Evolutionary conservation across 2,888 invertebrate species (phyloP), one percentile per base, ranked within the genome.

Genomic region (Orthonychiurus folsomi): DNA sequence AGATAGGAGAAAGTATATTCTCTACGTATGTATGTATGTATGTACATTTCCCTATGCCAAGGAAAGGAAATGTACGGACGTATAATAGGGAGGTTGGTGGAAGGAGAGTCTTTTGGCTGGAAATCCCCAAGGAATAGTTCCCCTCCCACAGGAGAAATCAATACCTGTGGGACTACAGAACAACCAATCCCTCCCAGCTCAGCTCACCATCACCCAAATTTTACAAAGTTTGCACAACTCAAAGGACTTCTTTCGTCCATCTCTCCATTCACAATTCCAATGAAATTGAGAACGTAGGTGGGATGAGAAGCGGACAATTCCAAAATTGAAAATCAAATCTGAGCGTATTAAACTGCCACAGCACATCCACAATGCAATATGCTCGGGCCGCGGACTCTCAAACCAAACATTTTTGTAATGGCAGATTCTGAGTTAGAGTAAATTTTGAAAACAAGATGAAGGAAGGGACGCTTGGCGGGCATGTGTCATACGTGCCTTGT

Each of bases 141-240:
- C 69, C 71, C 68, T 69, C 69, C 68, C 68, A 68, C 67, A 67
- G 69, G 68, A 68, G 67, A 69, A 71, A 71, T 71, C 71, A 68
- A 71, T 71, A 71, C 69, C 69, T 65, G 63, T 68, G 71, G 71
- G 71, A 71, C 71, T 69, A 69, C 66, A 66, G 61, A 58, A 62
- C 66, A 59, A 59, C 59, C 59, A 59, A 59, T 59, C 59, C 59
- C 23, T 37, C 48, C 21, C 3, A 28, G 23, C 56, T 20, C 52
- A 48, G n/a, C 48, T 12, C 48, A n/a, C n/a, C 12, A 12, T 15
- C n/a, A 52, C n/a, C 5, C 52, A 52, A 52, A 52, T 5, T 48
- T 20, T 52, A 52, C 52, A 52, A 52, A 37, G 37, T 37, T 37
- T 37, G 37, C 37, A 37, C 37, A 37, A 37, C 37, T n/a, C n/a